Base-by-base conservation (phyloP, 2,888 invertebrate genomes). In the Unio delphinus region DNA sequence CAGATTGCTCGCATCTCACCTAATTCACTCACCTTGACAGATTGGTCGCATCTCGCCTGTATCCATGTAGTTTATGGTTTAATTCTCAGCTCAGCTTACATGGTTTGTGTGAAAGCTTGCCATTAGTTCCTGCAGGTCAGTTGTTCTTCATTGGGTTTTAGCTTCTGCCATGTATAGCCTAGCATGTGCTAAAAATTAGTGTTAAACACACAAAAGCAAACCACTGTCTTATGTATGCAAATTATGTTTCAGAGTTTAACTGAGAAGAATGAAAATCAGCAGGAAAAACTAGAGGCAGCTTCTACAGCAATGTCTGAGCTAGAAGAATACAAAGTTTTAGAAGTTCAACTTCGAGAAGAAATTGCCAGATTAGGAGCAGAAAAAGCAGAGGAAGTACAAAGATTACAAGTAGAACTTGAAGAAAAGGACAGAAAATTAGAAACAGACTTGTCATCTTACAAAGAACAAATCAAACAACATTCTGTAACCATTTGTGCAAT, bases 401-500 rank as follows among this genome's bases (percentile, higher is more conserved):
- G 78, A 67, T 68, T 83, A 62, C 62, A 72, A 26, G 68, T 70
- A 54, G 83, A 84, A 73, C 73, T 78, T 18, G 68, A 79, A 8
- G 82, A 80, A 63, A 70, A 76, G 57, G 76, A 74, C 26, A 78
- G 76, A 61, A 80, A 81, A 62, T 76, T 67, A 23, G 82, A 85
- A 23, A 75, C 74, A 62, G 86, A 88, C 61, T 66, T 88, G 15
- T 68, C 70, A 54, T 75, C 78, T 20, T 89, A 86, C 75, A 88
- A 85, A 70, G 89, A 90, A 73, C 89, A 89, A 73, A 85, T 87
- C 17, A 84, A 82, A 58, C 90, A 90, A 75, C 89, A 90, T 75
- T 86, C 89, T 4, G 86, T 89, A 26, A 90, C 90, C 54, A 90
- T 90, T 65, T 87, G 88, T 76, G 81, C 87, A 65, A 86, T 90